A percentile compares a stretch with the other conserved stretches of the same genome.
Evolutionary conservation across 2,888 invertebrate genomes (phyloP).

Genomic region (Protodeltote pygarga): DNA sequence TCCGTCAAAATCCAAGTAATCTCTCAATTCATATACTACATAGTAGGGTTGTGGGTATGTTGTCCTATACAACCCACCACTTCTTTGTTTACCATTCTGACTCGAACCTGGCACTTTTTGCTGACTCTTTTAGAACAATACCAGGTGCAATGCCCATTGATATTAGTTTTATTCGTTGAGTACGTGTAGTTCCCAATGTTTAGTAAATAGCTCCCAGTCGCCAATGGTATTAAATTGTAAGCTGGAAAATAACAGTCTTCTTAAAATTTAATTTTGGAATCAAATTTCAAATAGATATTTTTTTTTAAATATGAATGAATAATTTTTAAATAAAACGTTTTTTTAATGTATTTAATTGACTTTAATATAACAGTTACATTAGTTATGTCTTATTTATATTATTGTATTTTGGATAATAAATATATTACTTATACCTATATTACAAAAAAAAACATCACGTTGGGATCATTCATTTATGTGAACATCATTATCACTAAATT

Average conservation of each 20-base stretch:
- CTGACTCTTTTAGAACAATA: conserved; percentile 69
- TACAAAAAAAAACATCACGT: no score
- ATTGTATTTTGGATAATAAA: no score
- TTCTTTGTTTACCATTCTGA: conserved; percentile 55
- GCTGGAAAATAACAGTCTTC: conserved; percentile 26
- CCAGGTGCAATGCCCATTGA: conserved; percentile 58
- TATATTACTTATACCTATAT: no score
- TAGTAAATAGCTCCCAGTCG: conserved; percentile 56
- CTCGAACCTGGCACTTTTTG: conserved; percentile 61
- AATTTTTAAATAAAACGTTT: no score
- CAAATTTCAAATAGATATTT: no score
- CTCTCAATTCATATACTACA: not conserved
- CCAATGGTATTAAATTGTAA: conserved; percentile 40
- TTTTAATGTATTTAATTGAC: no score
- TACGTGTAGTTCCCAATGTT: conserved; percentile 57
- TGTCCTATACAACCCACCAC: conserved; percentile 41
- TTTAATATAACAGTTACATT: no score
- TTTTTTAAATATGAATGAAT: no score
- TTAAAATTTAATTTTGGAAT: not conserved
- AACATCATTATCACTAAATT: no score
- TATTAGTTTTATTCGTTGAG: conserved; percentile 57
- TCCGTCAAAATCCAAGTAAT: not conserved
- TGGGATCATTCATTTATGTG: no score
- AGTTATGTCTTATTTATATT: no score
- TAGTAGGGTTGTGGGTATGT: conserved; percentile 48